Conservation (phyloP, 1,140 invertebrate species). For the Plodia interpunctella region DNA sequence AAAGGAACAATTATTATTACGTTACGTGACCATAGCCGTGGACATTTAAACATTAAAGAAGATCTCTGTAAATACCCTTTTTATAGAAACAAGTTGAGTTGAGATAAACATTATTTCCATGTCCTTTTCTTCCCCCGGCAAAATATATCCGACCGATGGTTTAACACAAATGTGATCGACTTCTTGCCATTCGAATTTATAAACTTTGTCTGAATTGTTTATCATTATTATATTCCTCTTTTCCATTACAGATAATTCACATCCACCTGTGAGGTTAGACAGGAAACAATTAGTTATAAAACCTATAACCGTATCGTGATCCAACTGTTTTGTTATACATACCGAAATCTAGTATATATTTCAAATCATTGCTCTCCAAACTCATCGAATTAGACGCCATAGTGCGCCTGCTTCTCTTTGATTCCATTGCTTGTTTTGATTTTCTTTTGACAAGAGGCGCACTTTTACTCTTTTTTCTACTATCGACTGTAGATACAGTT, state of each 20-base stretch:
- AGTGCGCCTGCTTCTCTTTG: conserved; percentile 30
- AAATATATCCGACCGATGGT: conserved; percentile 60
- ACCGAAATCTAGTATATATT: conserved; percentile 66
- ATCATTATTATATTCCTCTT: conserved; percentile 58
- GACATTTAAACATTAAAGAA: neutral
- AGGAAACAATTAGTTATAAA: too few relatives aligned
- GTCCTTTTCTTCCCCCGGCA: conserved; percentile 68
- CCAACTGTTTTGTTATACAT: conserved; percentile 10
- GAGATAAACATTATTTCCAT: conserved; percentile 62
- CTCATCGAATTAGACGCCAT: neutral
- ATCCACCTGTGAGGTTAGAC: conserved; percentile 38
- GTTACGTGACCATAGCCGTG: too few relatives aligned
- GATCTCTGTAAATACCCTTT: conserved; percentile 34
- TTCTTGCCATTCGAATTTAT: conserved; percentile 56
- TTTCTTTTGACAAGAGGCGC: conserved; percentile 35
- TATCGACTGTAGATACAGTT: conserved; percentile 45
- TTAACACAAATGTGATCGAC: conserved; percentile 45
- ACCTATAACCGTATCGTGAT: neutral
- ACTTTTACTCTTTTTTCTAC: conserved; percentile 50
- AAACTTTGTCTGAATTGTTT: conserved; percentile 67
- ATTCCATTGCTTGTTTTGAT: conserved; percentile 32
- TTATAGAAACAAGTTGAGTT: conserved; percentile 39
- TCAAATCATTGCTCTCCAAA: conserved; percentile 24
- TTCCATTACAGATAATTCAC: conserved; percentile 47
- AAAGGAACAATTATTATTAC: neutral